Conservation (phyloP, 1,140 invertebrate species). For the Spodoptera frugiperda region DNA sequence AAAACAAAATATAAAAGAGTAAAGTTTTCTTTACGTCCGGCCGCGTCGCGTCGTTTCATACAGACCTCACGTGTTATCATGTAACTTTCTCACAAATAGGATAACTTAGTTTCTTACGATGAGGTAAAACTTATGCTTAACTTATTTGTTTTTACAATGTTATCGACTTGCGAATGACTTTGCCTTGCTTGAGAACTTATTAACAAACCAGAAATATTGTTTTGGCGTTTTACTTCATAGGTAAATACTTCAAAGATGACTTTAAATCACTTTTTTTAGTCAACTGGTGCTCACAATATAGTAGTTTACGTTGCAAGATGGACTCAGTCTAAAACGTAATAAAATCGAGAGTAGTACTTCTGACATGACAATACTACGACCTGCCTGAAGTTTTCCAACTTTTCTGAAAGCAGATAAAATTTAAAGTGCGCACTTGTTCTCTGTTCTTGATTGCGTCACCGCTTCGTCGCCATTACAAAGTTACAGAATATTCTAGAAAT, state of each 20-base stretch:
- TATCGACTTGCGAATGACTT: neutral
- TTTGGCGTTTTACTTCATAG: too few species aligned
- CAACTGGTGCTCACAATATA: too few species aligned
- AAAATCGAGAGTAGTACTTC: neutral
- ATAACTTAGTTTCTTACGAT: slow-evolving; percentile 6
- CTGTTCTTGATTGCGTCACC: neutral
- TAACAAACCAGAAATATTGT: neutral
- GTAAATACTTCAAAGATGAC: too few species aligned
- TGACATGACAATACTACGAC: neutral
- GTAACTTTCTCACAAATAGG: neutral
- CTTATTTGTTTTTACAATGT: neutral
- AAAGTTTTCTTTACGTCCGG: slow-evolving; percentile 9
- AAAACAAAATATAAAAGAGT: slow-evolving; percentile 7
- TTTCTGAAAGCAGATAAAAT: neutral
- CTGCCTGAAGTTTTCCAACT: neutral
- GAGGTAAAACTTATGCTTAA: slow-evolving; percentile 1
- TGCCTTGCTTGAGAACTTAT: neutral
- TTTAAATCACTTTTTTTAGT: too few species aligned
- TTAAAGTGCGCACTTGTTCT: neutral
- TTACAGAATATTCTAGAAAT: slow-evolving; percentile 4
- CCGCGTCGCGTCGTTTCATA: slow-evolving; percentile 12
- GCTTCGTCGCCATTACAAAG: slow-evolving; percentile 8
- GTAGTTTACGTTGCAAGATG: neutral
- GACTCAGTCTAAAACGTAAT: neutral
- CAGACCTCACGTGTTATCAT: neutral